Evolutionary conservation across 2,797 vertebrate species (phyloP), one percentile per base, ranked within the genome.

Genomic region (Typhlichthys subterraneus): DNA sequence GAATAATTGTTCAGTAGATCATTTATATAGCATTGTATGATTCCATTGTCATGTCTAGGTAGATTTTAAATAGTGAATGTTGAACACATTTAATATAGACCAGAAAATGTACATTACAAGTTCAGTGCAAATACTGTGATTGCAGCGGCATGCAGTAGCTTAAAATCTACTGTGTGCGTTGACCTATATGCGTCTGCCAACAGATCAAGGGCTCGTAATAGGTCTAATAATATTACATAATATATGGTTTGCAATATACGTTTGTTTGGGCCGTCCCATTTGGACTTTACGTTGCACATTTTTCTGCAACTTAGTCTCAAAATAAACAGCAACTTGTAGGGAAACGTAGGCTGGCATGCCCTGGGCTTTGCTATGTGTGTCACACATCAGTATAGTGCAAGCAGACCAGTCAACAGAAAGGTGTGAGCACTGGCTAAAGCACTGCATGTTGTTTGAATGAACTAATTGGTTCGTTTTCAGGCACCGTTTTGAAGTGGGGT

Each of bases 281-380:
- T 15, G 69, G 66, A 67, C 66, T 63, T 55, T 62, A 29, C 4
- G 23, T 29, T 29, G 23, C 23, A 29, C 23, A 29, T 29, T 29
- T 29, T 29, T 29, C 23, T 29, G 23, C 23, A 29, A 29, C 3
- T 29, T 29, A 4, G 23, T 58, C 69, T 51, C 65, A 82, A 76
- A 86, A 79, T 79, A 70, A 74, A 72, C 59, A 68, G 38, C 59
- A 80, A 81, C 73, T 29, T 29, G 83, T 75, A 0, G 47, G 53
- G 5, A 17, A 19, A 55, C 51, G 12, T 33, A 29, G 65, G 61
- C 23, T 29, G 23, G 23, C 23, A 81, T 71, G 73, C 88, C 88
- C 83, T 83, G 87, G 84, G 88, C 72, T 72, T 89, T 89, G 72
- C 69, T 88, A 92, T 94, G 77, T 92, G 88, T 91, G 91, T 92